These are phyloP conservation scores for Xenentodon cancila DNA, from an alignment of 2,797 vertebrate genomes.

Conservation along the genomic window DNA sequence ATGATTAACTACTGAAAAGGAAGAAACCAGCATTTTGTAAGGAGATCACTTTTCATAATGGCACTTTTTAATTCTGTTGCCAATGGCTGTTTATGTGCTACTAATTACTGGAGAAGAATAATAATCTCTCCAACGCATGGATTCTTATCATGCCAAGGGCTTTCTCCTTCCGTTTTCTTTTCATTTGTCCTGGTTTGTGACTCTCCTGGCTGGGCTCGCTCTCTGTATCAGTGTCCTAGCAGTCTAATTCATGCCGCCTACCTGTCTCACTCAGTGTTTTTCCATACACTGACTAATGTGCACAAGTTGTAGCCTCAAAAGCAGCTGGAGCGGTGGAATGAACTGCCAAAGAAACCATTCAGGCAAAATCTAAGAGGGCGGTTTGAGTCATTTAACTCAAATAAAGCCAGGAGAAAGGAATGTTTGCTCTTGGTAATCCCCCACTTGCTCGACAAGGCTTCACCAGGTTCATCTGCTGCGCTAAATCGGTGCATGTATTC, in stretches of 20 bases:
- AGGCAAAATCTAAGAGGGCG: constrained; percentile 70
- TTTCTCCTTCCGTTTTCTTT: constrained; percentile 41
- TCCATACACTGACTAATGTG: constrained; percentile 71
- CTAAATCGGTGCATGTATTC: constrained; percentile 79
- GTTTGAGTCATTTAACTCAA: constrained; percentile 79
- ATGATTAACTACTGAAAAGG: constrained; percentile 64
- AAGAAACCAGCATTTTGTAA: constrained; percentile 40
- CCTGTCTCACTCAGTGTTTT: constrained; percentile 73
- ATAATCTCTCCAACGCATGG: constrained; percentile 61
- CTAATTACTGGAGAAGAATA: constrained; percentile 77
- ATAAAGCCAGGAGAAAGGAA: constrained; percentile 74
- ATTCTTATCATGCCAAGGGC: constrained; percentile 52
- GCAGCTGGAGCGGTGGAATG: constrained; percentile 40
- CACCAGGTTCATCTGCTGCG: constrained; percentile 76
- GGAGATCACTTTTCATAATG: constrained; percentile 69
- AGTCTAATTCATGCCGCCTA: constrained; percentile 71
- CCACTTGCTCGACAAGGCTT: constrained; percentile 76
- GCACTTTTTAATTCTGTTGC: constrained; percentile 72
- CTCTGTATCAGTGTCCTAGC: constrained; percentile 64
- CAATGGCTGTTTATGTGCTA: constrained; percentile 75
- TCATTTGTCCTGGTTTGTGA: constrained; percentile 58
- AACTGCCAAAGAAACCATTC: constrained; percentile 69
- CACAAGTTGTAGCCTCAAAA: constrained; percentile 42
- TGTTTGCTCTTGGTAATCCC: constrained; percentile 81
- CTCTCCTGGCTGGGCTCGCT: constrained; percentile 38